Conservation (phyloP, 2,113 vertebrate genomes). For the Perca flavescens region DNA sequence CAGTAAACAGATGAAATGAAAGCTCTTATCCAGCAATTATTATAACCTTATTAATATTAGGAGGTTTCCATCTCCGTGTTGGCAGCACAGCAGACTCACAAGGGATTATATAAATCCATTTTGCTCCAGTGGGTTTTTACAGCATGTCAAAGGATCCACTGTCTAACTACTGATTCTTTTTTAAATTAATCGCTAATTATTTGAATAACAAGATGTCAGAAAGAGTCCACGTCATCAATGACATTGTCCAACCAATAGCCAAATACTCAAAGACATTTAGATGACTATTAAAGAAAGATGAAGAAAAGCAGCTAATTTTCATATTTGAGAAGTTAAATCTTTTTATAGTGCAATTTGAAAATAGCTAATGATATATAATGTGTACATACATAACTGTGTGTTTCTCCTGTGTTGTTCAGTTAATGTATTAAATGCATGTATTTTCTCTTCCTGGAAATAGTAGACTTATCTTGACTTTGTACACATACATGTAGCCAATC, state of each 20-base stretch:
- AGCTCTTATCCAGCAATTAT: neutral
- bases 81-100: neutral
- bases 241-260: neutral
- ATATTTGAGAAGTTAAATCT: neutral
- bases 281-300: neutral
- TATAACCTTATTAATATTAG: neutral
- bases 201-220: neutral
- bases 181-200: neutral
- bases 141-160: neutral
- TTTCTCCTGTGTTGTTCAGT: neutral
- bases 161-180: neutral
- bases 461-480: neutral
- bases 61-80: neutral
- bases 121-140: neutral
- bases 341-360: too few relatives aligned
- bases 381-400: too few relatives aligned
- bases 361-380: neutral
- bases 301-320: neutral
- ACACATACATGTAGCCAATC: neutral
- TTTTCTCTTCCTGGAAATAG: neutral
- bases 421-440: neutral
- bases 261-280: neutral
- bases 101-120: neutral
- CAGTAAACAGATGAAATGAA: neutral
- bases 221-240: neutral